Conservation (phyloP, 1,140 invertebrate genomes). For the Globodera rostochiensis region DNA sequence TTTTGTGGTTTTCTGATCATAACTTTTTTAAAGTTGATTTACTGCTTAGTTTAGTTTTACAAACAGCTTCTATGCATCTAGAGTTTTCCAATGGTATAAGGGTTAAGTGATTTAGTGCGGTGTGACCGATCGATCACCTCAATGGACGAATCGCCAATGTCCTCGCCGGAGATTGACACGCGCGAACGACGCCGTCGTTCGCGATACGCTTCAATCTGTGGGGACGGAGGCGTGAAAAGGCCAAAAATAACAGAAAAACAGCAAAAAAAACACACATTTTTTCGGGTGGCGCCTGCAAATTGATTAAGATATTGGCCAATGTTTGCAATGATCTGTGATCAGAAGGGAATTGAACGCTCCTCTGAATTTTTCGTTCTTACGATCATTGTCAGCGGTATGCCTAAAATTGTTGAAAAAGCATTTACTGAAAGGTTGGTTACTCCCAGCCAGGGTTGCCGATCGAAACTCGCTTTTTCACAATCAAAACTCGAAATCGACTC, state of each 20-base stretch:
- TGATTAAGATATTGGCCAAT: conserved; percentile 56
- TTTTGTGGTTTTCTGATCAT: too few species aligned
- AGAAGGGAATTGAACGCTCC: neutral
- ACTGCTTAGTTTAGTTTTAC: too few species aligned
- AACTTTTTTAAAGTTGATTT: too few species aligned
- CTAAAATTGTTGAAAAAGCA: neutral
- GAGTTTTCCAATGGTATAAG: too few species aligned
- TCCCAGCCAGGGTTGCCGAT: too few species aligned
- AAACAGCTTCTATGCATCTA: too few species aligned
- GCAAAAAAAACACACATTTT: conserved; percentile 40
- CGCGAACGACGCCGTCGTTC: conserved; percentile 30
- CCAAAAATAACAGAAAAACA: neutral
- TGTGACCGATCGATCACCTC: conserved; percentile 13
- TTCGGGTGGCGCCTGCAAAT: conserved; percentile 50
- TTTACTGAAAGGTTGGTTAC: too few species aligned
- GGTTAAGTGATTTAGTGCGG: too few species aligned
- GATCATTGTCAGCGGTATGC: conserved; percentile 56
- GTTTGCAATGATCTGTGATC: conserved; percentile 55
- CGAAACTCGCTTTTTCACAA: too few species aligned
- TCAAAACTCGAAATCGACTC: too few species aligned
- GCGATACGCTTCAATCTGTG: conserved; percentile 35
- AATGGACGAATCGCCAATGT: conserved; percentile 48
- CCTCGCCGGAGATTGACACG: conserved; percentile 39
- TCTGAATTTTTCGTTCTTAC: conserved; percentile 1
- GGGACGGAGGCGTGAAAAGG: conserved; percentile 25